Evolutionary conservation across 1,140 invertebrate species (phyloP), one percentile per base, ranked within the genome.

Genomic region (Papilio machaon): DNA sequence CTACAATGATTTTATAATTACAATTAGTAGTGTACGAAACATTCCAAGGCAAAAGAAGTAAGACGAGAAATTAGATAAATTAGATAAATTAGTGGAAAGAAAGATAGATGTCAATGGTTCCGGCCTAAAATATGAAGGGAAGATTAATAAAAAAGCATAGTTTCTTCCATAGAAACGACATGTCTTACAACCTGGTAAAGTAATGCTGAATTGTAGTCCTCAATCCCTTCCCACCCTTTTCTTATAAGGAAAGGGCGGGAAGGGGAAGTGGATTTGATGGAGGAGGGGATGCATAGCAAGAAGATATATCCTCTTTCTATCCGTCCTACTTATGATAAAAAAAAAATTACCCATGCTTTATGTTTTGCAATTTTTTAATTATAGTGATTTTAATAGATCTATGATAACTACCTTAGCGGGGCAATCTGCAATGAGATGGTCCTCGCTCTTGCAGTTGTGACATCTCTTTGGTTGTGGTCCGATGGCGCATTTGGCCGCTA

Each of bases 401-500:
- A 58, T 8, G 3, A 17, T 58, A 58, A 58, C 15, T 88, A 95
- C 94, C 92, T 95, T 95, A 75, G 95, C 90, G 60, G 98, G 97
- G 94, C 98, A 98, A 87, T 98, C 97, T 64, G 97, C 98, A 82
- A 98, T 97, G 23, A 98, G 95, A 94, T 98, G 98, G 83, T 97
- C 97, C 85, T 97, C 96, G 80, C 97, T 96, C 91, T 98, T 98
- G 93, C 98, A 98, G 90, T 97, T 96, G 92, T 98, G 97, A 92
- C 98, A 98, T 86, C 97, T 95, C 95, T 98, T 98, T 87, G 98
- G 98, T 94, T 98, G 96, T 80, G 98, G 98, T 17, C 97, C 97
- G 89, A 97, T 95, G 80, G 96, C 96, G 92, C 98, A 98, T 91
- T 98, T 98, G 64, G 97, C 97, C 35, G 98, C 98, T 89, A 98